Evolutionary conservation across 53 echinoderm and acorn worm species (phyloP), one percentile per base, ranked within the genome.

Genomic region (Hippasteria phrygiana): DNA sequence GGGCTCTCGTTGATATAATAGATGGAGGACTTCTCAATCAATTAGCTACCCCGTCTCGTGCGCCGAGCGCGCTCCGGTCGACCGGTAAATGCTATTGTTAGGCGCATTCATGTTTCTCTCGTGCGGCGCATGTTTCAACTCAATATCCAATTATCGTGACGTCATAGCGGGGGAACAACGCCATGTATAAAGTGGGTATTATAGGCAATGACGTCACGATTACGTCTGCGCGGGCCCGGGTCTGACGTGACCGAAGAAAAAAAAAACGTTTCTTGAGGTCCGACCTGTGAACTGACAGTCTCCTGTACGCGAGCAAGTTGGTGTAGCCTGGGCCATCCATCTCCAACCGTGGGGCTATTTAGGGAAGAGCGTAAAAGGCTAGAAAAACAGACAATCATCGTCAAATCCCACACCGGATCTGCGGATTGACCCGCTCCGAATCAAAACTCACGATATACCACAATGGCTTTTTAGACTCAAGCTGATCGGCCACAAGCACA

Each of bases 151-250:
- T 85, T 71, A 85, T 51, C 69, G 17, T 48, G 47, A 69, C 69
- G 69, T 85, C 85, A 85, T 53, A n/a, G 5, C 36, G 69, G 29
- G 70, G 20, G 10, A 35, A 36, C 50, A 37, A 50, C 85, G 37
- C 53, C n/a, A 32, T 11, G 69, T 26, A 20, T 36, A 11, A 18
- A 46, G 85, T n/a, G 48, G 45, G 32, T 46, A 5, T 64, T 43
- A 47, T 43, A 43, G 66, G 66, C 32, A 66, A 66, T n/a, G 45
- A 85, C 85, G 85, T 85, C 85, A 85, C 50, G 34, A 70, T 85
- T 70, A 85, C 85, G 85, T 85, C 70, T 53, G 24, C 22, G 53
- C 16, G 42, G 85, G 16, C 26, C 24, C 2, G 18, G 71, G 27
- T 45, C 71, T 84, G 84, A 84, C 84, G 84, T 84, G 36, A 17